Percentiles rank a stretch among this genome's conserved stretches.
phyloP scores from a whole-genome alignment of 2,888 invertebrate species.

The Heliconius ismenius region DNA sequence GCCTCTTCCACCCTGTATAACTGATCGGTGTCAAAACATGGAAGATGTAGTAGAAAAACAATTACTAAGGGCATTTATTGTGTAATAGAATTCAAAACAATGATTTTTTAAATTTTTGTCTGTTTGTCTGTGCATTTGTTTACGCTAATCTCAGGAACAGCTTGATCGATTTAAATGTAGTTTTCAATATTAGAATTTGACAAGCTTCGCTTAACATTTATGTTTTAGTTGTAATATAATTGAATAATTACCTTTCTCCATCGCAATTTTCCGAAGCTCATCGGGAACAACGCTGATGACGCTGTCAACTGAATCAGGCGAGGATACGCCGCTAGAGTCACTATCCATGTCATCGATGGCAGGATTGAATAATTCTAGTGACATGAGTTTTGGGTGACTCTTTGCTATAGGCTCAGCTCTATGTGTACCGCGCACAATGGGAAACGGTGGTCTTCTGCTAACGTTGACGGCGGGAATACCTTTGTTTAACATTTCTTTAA shows the following conservation, averaged over 20 bases:
- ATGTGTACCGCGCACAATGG: constrained; percentile 86
- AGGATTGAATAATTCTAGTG: constrained; percentile 93
- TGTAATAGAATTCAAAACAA: too few species aligned
- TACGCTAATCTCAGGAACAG: too few species aligned
- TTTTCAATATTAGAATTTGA: too few species aligned
- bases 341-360: constrained; percentile 95
- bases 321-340: constrained; percentile 93
- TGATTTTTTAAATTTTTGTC: too few species aligned
- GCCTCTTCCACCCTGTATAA: too few species aligned
- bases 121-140: too few species aligned
- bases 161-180: too few species aligned
- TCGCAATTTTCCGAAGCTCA: constrained; percentile 75
- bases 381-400: constrained; percentile 87
- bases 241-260: constrained; percentile 70
- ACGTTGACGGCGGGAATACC: constrained; percentile 84
- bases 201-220: too few species aligned
- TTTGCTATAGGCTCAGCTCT: constrained; percentile 84
- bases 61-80: too few species aligned
- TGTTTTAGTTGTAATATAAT: neutral
- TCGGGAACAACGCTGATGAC: constrained; percentile 90
- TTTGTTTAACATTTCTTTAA: constrained; percentile 86
- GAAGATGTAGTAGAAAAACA: too few species aligned
- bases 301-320: constrained; percentile 93
- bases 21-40: too few species aligned
- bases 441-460: constrained; percentile 80